Evolutionary conservation across 2,797 vertebrate genomes (phyloP).

Genomic region (Oreochromis grahami): DNA sequence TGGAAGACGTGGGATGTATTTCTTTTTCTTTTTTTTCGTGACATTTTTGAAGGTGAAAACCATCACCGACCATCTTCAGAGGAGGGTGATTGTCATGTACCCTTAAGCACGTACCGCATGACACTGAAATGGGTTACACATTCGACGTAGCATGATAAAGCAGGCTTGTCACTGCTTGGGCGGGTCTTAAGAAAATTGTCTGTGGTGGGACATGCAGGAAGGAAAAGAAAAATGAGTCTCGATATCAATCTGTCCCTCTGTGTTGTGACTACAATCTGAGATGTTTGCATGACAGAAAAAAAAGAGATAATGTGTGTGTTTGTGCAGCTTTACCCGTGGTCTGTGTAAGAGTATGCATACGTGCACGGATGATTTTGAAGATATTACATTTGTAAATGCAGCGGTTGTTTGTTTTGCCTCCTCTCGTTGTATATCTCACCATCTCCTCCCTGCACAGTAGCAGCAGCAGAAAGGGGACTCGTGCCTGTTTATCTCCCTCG

Average conservation of each 20-base stretch:
- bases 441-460: not conserved
- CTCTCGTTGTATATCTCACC: not conserved
- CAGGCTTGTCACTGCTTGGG: not conserved
- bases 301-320: not conserved
- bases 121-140: not conserved
- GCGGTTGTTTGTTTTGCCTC: not conserved
- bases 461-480: not conserved
- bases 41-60: not conserved
- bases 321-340: not conserved
- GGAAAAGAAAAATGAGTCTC: constrained; percentile 26
- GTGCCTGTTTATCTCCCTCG: constrained; percentile 25
- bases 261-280: not conserved
- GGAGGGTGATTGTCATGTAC: not conserved
- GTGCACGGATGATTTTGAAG: not conserved
- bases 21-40: not conserved
- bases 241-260: constrained; percentile 42
- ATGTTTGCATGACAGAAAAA: not conserved
- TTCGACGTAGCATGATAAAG: not conserved
- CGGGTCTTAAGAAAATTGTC: not conserved
- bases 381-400: not conserved
- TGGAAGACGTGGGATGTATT: not conserved
- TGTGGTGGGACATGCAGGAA: not conserved
- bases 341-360: not conserved
- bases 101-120: not conserved
- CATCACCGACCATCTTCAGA: not conserved